phyloP scores from a whole-genome alignment of 2,888 invertebrate genomes.

The Masnerella sp. region DNA sequence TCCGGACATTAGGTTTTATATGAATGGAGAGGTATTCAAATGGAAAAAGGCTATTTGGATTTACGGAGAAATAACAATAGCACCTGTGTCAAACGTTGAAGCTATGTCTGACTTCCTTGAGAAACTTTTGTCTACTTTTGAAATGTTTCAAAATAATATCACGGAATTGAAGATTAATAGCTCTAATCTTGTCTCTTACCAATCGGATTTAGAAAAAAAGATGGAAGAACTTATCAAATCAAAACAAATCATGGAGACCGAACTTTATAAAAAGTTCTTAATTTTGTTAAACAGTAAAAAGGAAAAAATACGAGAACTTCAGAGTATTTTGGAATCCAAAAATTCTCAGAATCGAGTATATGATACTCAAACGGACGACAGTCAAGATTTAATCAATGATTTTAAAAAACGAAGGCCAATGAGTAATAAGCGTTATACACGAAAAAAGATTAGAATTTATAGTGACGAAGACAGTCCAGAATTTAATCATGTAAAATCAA shows the following conservation, averaged over 20 bases:
- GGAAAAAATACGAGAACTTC: slow-evolving; percentile 26
- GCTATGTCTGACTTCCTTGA: slow-evolving; percentile 8
- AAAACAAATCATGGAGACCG: slow-evolving; percentile 28
- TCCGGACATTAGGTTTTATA: slow-evolving; percentile 2
- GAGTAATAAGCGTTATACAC: not conserved
- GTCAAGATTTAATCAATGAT: slow-evolving; percentile 37
- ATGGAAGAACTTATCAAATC: slow-evolving; percentile 20
- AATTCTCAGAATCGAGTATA: slow-evolving; percentile 22
- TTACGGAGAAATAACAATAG: slow-evolving; percentile 15
- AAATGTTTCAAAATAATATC: slow-evolving; percentile 21
- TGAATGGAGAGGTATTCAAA: slow-evolving; percentile 12
- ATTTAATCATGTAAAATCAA: not conserved
- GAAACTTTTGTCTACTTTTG: slow-evolving; percentile 6
- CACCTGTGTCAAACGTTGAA: slow-evolving; percentile 1
- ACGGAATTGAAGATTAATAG: not conserved
- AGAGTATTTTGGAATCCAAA: slow-evolving; percentile 13
- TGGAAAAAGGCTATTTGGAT: slow-evolving; percentile 39
- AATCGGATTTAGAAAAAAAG: slow-evolving; percentile 15
- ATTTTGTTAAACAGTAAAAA: slow-evolving; percentile 34
- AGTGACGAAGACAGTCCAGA: not conserved
- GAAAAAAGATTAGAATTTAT: not conserved
- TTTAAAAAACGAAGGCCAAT: slow-evolving; percentile 19
- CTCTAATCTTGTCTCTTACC: not conserved
- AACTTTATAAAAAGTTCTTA: slow-evolving; percentile 38
- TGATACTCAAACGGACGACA: slow-evolving; percentile 45